A percentile compares a stretch with the other conserved stretches of the same genome.
Evolutionary conservation across 2,113 vertebrate genomes (phyloP).

Genomic region (Microcebus griseorufus): DNA sequence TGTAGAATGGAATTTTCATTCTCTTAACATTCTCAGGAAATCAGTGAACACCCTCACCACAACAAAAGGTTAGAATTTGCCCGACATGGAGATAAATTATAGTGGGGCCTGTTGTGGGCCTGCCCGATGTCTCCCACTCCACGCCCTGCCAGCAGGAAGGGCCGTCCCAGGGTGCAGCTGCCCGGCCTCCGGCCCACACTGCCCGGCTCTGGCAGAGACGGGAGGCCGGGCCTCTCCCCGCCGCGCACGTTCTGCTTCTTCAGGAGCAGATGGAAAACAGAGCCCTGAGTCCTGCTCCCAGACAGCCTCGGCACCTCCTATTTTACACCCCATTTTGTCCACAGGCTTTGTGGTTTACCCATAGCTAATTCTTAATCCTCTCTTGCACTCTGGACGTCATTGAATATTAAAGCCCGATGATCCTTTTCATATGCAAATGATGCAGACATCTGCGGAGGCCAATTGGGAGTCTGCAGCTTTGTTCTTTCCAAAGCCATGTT

Average conservation of each 20-base stretch:
- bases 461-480: no score
- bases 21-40: neutral
- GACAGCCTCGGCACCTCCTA: neutral
- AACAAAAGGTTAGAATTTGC: neutral
- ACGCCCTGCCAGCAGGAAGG: rapidly evolving
- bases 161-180: rapidly evolving
- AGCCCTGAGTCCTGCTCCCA: neutral
- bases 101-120: neutral
- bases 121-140: no score
- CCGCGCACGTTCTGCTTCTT: neutral
- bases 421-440: neutral
- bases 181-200: neutral
- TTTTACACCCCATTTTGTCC: neutral
- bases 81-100: neutral
- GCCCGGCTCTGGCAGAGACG: no score
- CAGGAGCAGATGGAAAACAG: neutral
- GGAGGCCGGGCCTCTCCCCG: rapidly evolving
- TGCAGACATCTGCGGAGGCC: no score
- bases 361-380: neutral
- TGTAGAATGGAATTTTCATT: no score
- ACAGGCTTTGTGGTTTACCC: neutral
- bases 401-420: neutral
- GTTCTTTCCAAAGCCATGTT: neutral
- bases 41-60: neutral
- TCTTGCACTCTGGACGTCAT: neutral